Evolutionary conservation across 2,888 invertebrate genomes (phyloP).

Genomic region (Metalampra italica): DNA sequence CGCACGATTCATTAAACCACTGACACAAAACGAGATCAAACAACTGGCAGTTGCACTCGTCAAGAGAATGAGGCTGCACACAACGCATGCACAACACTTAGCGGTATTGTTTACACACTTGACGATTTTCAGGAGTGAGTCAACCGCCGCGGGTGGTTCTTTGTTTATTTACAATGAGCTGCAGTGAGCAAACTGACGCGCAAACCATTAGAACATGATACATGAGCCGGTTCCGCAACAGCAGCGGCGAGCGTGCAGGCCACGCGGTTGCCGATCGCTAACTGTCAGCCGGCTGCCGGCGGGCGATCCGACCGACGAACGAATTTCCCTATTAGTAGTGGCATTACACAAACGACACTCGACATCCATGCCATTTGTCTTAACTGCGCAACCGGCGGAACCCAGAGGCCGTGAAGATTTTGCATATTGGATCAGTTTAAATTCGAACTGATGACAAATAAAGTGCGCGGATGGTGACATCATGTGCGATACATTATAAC

Average conservation of each 20-base stretch:
- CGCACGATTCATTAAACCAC: background rate
- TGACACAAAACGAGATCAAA: constrained; percentile 1
- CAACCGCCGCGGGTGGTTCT: constrained; percentile 32
- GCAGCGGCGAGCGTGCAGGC: constrained; percentile 36
- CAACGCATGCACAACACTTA: constrained; percentile 10
- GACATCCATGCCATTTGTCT: constrained; percentile 43
- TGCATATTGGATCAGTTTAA: constrained; percentile 21
- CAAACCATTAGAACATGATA: constrained; percentile 21
- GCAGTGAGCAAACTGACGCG: constrained; percentile 6
- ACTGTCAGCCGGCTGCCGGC: constrained; percentile 45
- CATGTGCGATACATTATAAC: constrained; percentile 6
- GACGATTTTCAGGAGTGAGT: constrained; percentile 33
- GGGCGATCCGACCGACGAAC: constrained; percentile 31
- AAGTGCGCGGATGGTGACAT: constrained; percentile 2
- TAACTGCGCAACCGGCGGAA: constrained; percentile 50
- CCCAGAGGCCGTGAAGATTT: constrained; percentile 35
- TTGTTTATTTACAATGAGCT: constrained; percentile 53
- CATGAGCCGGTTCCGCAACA: constrained; percentile 1
- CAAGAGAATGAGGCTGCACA: constrained; percentile 13
- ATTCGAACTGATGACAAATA: constrained; percentile 9
- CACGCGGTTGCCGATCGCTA: constrained; percentile 44
- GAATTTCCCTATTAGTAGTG: constrained; percentile 57
- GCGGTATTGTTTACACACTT: constrained; percentile 38
- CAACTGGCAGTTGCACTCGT: constrained; percentile 15
- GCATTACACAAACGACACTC: constrained; percentile 49